A percentile compares a stretch with the other conserved stretches of the same genome.
These are phyloP conservation scores for Meriones unguiculatus DNA, from an alignment of 2,113 vertebrate species.

Conservation along the genomic window DNA sequence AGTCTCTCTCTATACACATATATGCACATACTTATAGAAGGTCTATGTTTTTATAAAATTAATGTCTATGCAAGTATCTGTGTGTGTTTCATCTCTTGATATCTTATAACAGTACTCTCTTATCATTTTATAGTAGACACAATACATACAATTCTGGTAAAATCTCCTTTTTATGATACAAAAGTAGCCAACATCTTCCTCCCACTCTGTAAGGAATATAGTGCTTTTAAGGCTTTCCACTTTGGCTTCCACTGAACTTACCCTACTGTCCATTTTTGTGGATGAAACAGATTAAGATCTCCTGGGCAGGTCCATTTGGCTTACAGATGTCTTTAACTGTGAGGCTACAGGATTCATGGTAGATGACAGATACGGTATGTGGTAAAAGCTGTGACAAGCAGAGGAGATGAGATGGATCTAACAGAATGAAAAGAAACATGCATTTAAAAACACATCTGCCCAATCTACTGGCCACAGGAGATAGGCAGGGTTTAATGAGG, in stretches of 20 bases:
- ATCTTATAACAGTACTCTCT: background rate
- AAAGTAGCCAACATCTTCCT: background rate
- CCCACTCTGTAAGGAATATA: conserved; percentile 2
- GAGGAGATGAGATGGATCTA: background rate
- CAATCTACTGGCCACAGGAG: background rate
- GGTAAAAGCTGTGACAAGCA: conserved; percentile 4
- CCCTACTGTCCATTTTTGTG: background rate
- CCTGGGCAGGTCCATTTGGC: background rate
- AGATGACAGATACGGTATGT: background rate
- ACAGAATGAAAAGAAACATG: conserved; percentile 22
- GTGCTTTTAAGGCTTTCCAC: background rate
- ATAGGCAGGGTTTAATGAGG: background rate
- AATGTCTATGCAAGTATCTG: background rate
- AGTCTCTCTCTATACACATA: background rate
- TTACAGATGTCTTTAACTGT: background rate
- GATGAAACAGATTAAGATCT: background rate
- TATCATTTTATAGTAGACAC: background rate
- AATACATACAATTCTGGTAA: background rate
- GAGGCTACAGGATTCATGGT: background rate
- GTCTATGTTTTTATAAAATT: background rate
- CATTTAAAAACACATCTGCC: background rate
- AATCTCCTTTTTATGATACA: background rate
- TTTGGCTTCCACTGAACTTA: background rate
- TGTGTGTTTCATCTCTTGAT: background rate
- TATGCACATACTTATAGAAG: background rate